These are phyloP conservation scores for Tipula lateralis DNA, from an alignment of 2,888 invertebrate genomes.

Conservation along the genomic window DNA sequence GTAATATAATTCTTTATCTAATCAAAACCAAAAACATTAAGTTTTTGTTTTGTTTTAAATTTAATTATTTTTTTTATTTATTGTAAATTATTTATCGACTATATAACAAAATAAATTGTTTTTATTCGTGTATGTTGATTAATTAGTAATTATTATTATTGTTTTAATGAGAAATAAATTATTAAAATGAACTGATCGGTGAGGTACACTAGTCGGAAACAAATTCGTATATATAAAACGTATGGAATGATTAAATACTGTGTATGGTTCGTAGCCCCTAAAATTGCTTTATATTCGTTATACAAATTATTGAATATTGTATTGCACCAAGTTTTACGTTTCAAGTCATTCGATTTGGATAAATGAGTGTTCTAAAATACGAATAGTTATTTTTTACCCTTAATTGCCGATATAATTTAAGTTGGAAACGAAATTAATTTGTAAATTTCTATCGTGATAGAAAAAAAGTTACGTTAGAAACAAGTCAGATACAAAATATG, in stretches of 20 bases:
- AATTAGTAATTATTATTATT: background rate
- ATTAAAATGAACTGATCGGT: background rate
- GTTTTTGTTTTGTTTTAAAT: background rate
- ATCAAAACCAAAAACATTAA: background rate
- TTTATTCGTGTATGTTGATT: background rate
- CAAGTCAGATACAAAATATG: background rate
- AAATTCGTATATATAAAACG: background rate
- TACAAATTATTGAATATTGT: background rate
- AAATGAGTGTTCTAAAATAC: no score
- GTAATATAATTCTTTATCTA: constrained; percentile 24
- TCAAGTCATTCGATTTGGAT: background rate
- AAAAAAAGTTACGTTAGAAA: background rate
- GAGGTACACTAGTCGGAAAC: background rate
- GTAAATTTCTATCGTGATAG: background rate
- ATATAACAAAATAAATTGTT: background rate
- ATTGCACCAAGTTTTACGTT: background rate
- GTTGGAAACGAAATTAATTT: no score
- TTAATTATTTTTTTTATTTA: background rate
- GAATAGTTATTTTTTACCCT: no score
- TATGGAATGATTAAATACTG: background rate
- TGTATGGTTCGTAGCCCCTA: background rate
- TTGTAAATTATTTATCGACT: background rate
- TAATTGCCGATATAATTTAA: no score
- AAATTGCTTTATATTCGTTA: background rate
- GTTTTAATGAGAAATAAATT: background rate